These are phyloP conservation scores for Arizona elegans DNA, from an alignment of 2,113 vertebrate species.

Conservation along the genomic window DNA sequence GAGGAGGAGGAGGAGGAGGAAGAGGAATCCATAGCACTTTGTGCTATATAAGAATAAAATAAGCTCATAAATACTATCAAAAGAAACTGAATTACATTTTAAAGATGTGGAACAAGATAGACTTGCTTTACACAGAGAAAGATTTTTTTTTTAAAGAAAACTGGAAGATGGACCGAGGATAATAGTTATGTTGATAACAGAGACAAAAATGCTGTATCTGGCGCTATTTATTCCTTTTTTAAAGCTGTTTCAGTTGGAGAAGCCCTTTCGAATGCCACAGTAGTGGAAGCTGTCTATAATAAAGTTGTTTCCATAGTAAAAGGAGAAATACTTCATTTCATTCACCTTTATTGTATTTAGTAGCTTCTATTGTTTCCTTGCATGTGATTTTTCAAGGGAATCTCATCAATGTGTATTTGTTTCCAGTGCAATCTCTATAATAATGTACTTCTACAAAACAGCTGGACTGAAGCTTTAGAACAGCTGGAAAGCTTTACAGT, in stretches of 20 bases:
- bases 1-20: neutral
- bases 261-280: neutral
- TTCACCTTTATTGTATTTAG: neutral
- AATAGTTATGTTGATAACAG: neutral
- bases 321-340: neutral
- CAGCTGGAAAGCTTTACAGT: constrained; percentile 11
- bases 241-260: neutral
- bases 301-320: neutral
- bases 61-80: neutral
- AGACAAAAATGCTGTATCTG: neutral
- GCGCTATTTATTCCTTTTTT: neutral
- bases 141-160: neutral
- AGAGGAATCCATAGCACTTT: neutral
- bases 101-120: neutral
- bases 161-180: neutral
- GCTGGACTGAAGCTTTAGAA: neutral
- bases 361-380: neutral
- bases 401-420: neutral
- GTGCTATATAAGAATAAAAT: neutral
- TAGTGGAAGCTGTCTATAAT: neutral
- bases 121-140: neutral
- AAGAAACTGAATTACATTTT: neutral
- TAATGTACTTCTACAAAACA: neutral
- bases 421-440: neutral
- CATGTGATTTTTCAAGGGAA: neutral